Evolutionary conservation across 92 coral and sea anemone species (phyloP).

Genomic region (Isaurus tuberculatus): DNA sequence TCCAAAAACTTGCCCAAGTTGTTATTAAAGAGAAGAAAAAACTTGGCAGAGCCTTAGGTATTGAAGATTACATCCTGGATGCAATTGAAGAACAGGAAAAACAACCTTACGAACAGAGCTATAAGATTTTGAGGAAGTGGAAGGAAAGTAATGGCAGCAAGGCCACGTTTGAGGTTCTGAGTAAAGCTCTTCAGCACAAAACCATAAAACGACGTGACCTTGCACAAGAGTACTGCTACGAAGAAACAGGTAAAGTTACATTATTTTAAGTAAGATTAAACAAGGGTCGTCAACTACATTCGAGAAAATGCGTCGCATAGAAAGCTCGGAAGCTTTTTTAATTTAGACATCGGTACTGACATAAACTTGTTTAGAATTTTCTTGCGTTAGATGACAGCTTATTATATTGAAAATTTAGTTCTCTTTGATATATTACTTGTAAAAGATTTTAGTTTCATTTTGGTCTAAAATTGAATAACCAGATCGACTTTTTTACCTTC

Average conservation of each 20-base stretch:
- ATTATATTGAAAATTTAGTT: too few species aligned
- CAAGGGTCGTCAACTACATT: not conserved
- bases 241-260: not conserved
- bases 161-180: slow-evolving; percentile 66
- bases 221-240: slow-evolving; percentile 52
- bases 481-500: too few species aligned
- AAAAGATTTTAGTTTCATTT: too few species aligned
- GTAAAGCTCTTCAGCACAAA: slow-evolving; percentile 47
- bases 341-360: too few species aligned
- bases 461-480: too few species aligned
- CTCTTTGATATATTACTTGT: too few species aligned
- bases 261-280: too few species aligned
- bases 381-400: too few species aligned
- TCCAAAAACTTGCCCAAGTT: too few species aligned
- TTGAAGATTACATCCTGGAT: not conserved
- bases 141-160: slow-evolving; percentile 45
- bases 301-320: not conserved
- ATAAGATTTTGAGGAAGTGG: slow-evolving; percentile 12
- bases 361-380: too few species aligned
- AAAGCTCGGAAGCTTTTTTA: too few species aligned
- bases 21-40: not conserved
- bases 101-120: not conserved
- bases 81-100: not conserved
- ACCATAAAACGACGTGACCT: slow-evolving; percentile 55
- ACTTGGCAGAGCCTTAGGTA: not conserved